Conservation (phyloP, 2,113 vertebrate genomes). For the Semnopithecus entellus region DNA sequence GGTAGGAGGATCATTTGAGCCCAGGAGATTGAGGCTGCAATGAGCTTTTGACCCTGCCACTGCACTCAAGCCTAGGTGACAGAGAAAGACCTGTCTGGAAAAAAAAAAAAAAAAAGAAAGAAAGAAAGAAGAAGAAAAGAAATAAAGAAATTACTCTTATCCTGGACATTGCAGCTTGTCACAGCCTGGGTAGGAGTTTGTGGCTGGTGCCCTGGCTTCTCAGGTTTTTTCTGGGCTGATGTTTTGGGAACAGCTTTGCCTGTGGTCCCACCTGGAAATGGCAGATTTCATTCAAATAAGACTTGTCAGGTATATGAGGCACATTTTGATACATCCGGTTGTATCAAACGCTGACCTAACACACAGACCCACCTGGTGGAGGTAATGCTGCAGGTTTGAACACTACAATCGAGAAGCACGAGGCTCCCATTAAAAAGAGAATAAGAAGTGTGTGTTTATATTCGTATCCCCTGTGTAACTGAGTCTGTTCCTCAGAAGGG, state of each 20-base stretch:
- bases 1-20: no score
- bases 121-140: no score
- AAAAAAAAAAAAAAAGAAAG: no score
- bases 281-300: not conserved
- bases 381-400: no score
- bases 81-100: no score
- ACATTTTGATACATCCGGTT: not conserved
- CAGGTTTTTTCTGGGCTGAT: not conserved
- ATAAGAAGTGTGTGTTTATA: not conserved
- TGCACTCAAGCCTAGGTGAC: no score
- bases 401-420: fast-evolving
- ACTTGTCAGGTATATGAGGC: not conserved
- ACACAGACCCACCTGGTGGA: not conserved
- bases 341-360: not conserved
- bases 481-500: not conserved
- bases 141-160: not conserved
- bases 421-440: no score
- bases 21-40: no score
- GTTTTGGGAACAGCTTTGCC: not conserved
- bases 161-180: fast-evolving
- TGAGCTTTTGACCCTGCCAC: no score
- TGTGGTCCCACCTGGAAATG: not conserved
- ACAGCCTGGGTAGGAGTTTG: not conserved
- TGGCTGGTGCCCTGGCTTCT: not conserved
- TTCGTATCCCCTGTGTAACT: fast-evolving